phyloP scores from a whole-genome alignment of 2,797 vertebrate genomes.

The Moxostoma hubbsi region DNA sequence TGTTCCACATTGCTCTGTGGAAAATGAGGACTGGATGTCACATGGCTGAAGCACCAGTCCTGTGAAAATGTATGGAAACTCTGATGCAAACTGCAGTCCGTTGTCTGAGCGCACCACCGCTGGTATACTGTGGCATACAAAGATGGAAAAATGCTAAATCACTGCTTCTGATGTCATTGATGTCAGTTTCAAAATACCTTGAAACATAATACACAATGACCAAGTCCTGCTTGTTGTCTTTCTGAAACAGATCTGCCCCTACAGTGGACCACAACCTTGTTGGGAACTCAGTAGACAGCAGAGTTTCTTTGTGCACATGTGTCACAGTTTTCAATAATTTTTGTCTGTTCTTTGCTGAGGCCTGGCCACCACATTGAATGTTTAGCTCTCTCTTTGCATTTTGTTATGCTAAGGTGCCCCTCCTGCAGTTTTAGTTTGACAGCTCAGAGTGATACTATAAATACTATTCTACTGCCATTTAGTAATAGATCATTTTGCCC shows the following conservation, averaged over 20 bases:
- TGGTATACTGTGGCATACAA: too few species aligned
- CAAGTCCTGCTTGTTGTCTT: neutral
- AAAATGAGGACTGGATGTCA: conserved; percentile 45
- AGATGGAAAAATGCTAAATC: too few species aligned
- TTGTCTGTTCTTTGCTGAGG: too few species aligned
- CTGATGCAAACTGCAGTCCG: too few species aligned
- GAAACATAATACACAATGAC: too few species aligned
- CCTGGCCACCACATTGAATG: conserved; percentile 17
- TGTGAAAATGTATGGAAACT: too few species aligned
- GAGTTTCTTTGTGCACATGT: neutral
- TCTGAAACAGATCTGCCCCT: conserved; percentile 20
- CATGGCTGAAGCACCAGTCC: conserved; percentile 16
- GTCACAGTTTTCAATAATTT: too few species aligned
- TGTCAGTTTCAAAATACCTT: too few species aligned
- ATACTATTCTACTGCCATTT: conserved; percentile 11
- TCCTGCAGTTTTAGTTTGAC: conserved; percentile 21
- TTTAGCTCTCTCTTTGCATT: conserved; percentile 35
- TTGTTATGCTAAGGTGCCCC: neutral
- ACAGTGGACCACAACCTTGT: conserved; percentile 7
- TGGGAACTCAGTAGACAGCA: conserved; percentile 29
- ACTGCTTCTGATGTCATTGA: too few species aligned
- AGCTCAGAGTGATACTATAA: conserved; percentile 31
- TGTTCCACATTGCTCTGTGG: conserved; percentile 12
- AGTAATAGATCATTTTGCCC: conserved; percentile 1
- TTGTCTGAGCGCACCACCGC: too few species aligned